These are phyloP conservation scores for Clusia tigrina DNA, from an alignment of 2,888 invertebrate genomes.

Conservation along the genomic window DNA sequence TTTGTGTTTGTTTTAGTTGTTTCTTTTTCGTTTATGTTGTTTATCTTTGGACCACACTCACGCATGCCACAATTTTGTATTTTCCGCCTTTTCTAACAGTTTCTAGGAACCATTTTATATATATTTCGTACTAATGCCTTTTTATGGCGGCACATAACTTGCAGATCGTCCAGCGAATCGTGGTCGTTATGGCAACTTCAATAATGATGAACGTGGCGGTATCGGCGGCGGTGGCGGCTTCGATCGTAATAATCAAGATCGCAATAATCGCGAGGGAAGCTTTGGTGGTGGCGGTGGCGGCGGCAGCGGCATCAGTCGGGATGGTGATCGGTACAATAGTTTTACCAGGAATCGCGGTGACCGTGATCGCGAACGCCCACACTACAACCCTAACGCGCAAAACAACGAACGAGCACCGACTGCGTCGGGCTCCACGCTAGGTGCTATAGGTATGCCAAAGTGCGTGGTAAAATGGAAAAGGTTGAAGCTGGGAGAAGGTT, in stretches of 20 bases:
- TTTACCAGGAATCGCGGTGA: slow-evolving; percentile 61
- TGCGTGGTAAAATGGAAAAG: no score
- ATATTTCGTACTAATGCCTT: no score
- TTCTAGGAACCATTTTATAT: slow-evolving; percentile 17
- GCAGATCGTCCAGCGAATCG: slow-evolving; percentile 64
- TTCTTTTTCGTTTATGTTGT: neutral
- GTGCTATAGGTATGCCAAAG: slow-evolving; percentile 44
- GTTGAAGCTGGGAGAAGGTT: no score
- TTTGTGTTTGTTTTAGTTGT: slow-evolving; percentile 7
- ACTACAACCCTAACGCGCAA: slow-evolving; percentile 56
- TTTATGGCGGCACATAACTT: slow-evolving; percentile 18
- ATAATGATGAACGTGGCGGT: slow-evolving; percentile 61
- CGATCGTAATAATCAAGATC: slow-evolving; percentile 52
- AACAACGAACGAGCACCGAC: slow-evolving; percentile 45
- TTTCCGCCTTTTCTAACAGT: slow-evolving; percentile 10
- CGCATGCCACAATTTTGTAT: slow-evolving; percentile 15
- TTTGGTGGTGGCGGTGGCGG: slow-evolving; percentile 36
- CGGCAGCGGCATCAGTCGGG: slow-evolving; percentile 56
- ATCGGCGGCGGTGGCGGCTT: slow-evolving; percentile 33
- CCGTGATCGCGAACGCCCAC: slow-evolving; percentile 36
- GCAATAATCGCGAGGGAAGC: slow-evolving; percentile 62
- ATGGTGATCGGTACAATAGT: slow-evolving; percentile 64
- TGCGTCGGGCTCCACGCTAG: slow-evolving; percentile 40
- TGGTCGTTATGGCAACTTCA: slow-evolving; percentile 63
- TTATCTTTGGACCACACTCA: neutral